Evolutionary conservation across 2,888 invertebrate species (phyloP), one percentile per base, ranked within the genome.

Genomic region (Yponomeuta sedellus): DNA sequence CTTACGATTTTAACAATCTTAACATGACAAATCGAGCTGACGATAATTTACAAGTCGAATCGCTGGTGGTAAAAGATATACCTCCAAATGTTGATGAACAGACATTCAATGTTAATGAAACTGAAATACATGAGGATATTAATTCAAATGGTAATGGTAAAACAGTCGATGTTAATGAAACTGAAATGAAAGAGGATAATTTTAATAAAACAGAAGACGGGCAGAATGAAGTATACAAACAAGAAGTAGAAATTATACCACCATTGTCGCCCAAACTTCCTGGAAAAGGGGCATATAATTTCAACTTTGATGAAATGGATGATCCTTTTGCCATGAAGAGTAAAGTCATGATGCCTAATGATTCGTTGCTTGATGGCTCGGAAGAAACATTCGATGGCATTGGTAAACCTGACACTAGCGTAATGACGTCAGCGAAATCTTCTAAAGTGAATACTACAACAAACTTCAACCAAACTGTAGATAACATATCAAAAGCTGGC

Each of bases 381-480:
- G 64, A 64, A 10, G 22, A 64, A 64, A 44, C 64, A 22, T 8
- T 64, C n/a, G 52, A 16, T 34, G n/a, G 16, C 3, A 16, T 52
- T 52, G 44, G 12, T 52, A 52, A 52, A 16, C 16, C 44, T 52
- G 16, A 52, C 1, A 16, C 16, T 52, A 52, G 44, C 16, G 3
- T 52, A 52, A 52, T 16, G 1, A 87, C 87, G 22, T 86, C 86
- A 8, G 81, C 80, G 68, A 83, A 86, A 57, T 72, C 71, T 62
- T 85, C 85, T 25, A 86, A 78, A 72, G 88, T 86, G 28, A 88
- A 88, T 69, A 86, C 86, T 70, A 84, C 6, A 1, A 34, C 8
- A 34, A 34, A 34, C 34, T 34, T 86, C 39, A 82, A 88, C 73
- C 12, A 52, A 16, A 52, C 44, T 52, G 16, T 12, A 16, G 16